Evolutionary conservation across 2,113 vertebrate species (phyloP).

Genomic region (Chinchilla lanigera): DNA sequence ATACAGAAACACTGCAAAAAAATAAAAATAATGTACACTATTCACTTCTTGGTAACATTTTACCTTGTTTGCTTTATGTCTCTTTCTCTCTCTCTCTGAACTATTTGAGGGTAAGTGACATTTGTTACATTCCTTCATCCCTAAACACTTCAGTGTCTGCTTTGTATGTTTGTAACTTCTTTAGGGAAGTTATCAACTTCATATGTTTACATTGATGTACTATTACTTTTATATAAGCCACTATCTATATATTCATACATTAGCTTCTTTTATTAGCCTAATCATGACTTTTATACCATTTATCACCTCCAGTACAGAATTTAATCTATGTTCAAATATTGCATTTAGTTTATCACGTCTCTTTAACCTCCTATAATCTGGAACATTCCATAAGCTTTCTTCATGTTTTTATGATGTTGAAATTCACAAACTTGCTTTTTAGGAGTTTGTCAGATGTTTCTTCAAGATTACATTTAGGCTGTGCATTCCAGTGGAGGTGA

Average conservation of each 20-base stretch:
- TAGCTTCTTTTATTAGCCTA: neutral
- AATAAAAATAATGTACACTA: neutral
- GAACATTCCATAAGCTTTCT: constrained; percentile 9
- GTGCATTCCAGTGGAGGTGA: neutral
- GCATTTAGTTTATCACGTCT: neutral
- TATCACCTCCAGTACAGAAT: neutral
- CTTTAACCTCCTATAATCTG: constrained; percentile 29
- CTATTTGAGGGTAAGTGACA: neutral
- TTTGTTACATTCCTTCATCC: neutral
- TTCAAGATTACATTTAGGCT: neutral
- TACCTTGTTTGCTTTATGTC: neutral
- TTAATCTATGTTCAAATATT: constrained; percentile 10
- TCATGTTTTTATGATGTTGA: neutral
- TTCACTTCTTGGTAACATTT: constrained; percentile 7
- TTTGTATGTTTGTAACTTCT: neutral
- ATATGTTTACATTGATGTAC: neutral
- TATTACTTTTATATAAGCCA: neutral
- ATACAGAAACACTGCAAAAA: constrained; percentile 33
- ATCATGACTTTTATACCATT: neutral
- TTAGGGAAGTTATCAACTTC: neutral
- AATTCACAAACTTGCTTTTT: neutral
- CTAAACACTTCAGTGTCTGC: neutral
- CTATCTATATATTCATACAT: neutral
- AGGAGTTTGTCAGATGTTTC: neutral
- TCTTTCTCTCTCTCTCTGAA: neutral